A percentile compares a stretch with the other conserved stretches of the same genome.
phyloP scores from a whole-genome alignment of 2,888 invertebrate genomes.

The Lacanobia wlatinum region DNA sequence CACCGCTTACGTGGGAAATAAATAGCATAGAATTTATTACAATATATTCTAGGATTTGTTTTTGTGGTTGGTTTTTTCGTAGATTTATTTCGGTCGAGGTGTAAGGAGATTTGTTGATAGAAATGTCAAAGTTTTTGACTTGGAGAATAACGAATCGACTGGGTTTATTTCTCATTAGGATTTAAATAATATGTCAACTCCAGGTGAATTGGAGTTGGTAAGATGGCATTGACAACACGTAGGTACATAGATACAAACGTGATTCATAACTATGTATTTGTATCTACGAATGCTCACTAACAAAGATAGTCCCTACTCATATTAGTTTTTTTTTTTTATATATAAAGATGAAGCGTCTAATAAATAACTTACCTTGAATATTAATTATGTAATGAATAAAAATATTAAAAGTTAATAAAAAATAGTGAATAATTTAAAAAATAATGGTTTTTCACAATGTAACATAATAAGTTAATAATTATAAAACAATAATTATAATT shows the following conservation, averaged over 20 bases:
- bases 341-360: too few species aligned
- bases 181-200: background rate
- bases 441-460: too few species aligned
- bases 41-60: slow-evolving; percentile 25
- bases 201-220: background rate
- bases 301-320: too few species aligned
- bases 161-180: background rate
- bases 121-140: background rate
- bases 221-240: background rate
- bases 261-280: too few species aligned
- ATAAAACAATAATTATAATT: too few species aligned
- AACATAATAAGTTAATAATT: too few species aligned
- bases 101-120: background rate
- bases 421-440: too few species aligned
- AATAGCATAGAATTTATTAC: slow-evolving; percentile 45
- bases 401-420: too few species aligned
- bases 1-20: slow-evolving; percentile 40
- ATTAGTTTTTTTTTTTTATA: too few species aligned
- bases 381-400: too few species aligned
- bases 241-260: background rate
- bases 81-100: slow-evolving; percentile 8
- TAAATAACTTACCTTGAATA: too few species aligned
- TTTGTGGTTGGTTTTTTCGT: slow-evolving; percentile 14
- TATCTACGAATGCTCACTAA: too few species aligned
- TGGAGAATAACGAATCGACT: background rate